A percentile compares a stretch with the other conserved stretches of the same genome.
Evolutionary conservation across 1,140 invertebrate species (phyloP).

Genomic region (Drosophila pseudoananassae): DNA sequence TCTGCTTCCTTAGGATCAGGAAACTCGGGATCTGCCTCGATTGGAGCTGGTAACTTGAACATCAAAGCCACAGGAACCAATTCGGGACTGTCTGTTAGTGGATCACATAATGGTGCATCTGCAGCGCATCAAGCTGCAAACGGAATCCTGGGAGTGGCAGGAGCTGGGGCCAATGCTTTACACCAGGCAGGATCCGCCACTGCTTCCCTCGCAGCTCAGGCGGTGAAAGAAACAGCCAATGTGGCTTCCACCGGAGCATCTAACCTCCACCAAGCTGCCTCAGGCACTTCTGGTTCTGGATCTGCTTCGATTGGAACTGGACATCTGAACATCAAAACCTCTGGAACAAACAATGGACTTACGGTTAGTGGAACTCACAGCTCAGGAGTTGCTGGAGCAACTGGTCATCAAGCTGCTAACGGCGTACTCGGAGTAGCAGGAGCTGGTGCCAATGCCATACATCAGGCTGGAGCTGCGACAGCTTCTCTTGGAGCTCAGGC

Average conservation of each 20-base stretch:
- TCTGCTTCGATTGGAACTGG: background rate
- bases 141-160: slow-evolving; percentile 8
- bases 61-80: background rate
- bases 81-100: background rate
- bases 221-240: background rate
- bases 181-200: background rate
- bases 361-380: background rate
- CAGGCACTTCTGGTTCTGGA: background rate
- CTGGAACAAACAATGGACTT: background rate
- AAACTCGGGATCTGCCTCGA: slow-evolving; percentile 1
- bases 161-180: background rate
- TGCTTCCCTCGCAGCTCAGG: background rate
- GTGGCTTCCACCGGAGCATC: background rate
- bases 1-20: background rate
- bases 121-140: slow-evolving; percentile 12
- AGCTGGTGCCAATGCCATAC: slow-evolving; percentile 5
- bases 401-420: background rate
- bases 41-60: background rate
- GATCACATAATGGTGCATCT: slow-evolving; percentile 4
- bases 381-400: background rate
- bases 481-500: slow-evolving; percentile 1
- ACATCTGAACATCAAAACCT: slow-evolving; percentile 2
- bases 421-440: background rate
- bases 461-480: background rate
- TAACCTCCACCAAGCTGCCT: background rate